Conservation (phyloP, 2,888 invertebrate genomes). For the Cistogaster globosa region DNA sequence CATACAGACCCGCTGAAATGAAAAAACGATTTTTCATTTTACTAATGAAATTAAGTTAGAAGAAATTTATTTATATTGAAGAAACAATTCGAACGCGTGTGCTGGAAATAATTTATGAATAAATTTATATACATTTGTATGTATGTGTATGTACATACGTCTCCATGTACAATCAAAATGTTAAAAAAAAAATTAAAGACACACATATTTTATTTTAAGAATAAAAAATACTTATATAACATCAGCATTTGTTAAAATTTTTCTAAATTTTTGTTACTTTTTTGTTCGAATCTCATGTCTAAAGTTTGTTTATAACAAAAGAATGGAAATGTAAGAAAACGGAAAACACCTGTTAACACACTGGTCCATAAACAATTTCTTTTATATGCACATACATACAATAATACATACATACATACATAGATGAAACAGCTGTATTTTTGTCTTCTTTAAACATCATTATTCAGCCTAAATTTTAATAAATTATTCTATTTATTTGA, state of each 20-base stretch:
- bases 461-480: not conserved
- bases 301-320: conserved; percentile 26
- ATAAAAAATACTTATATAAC: conserved; percentile 20
- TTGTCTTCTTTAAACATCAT: not conserved
- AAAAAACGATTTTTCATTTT: too few relatives aligned
- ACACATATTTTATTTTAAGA: not conserved
- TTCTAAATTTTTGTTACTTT: not conserved
- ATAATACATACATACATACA: not conserved
- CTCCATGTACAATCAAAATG: not conserved
- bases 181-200: not conserved
- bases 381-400: not conserved
- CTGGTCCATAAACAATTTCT: not conserved
- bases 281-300: not conserved
- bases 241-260: conserved; percentile 35
- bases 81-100: conserved; percentile 63
- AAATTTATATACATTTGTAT: not conserved
- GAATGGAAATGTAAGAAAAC: conserved; percentile 48
- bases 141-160: not conserved
- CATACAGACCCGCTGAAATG: too few relatives aligned
- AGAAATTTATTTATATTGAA: conserved; percentile 48
- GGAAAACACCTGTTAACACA: conserved; percentile 67
- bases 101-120: conserved; percentile 56
- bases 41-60: conserved; percentile 25
- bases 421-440: conserved; percentile 18
- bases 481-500: not conserved